These are phyloP conservation scores for Xiphophorus hellerii DNA, from an alignment of 2,113 vertebrate species.

Conservation along the genomic window DNA sequence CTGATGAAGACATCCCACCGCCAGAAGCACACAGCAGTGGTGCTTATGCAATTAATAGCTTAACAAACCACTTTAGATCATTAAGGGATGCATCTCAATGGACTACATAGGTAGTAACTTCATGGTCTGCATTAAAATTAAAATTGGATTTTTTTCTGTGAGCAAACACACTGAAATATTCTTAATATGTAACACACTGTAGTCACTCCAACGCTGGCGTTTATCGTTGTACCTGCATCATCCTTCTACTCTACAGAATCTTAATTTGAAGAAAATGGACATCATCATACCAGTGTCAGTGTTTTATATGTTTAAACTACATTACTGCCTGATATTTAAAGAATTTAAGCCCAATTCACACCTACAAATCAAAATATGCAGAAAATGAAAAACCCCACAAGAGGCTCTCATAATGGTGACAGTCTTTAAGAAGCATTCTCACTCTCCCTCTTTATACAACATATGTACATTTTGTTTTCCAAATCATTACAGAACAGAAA, in stretches of 20 bases:
- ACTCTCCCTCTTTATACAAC: constrained; percentile 60
- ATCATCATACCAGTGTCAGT: constrained; percentile 56
- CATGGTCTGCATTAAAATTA: constrained; percentile 13
- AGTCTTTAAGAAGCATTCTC: constrained; percentile 66
- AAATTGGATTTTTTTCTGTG: constrained; percentile 9
- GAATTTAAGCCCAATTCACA: constrained; percentile 42
- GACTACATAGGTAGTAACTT: constrained; percentile 30
- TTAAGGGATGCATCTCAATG: constrained; percentile 25
- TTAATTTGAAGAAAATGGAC: constrained; percentile 51
- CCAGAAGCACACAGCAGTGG: constrained; percentile 62
- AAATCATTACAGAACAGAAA: constrained; percentile 62
- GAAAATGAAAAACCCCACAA: constrained; percentile 30
- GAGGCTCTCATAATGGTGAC: constrained; percentile 50
- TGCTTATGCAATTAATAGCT: constrained; percentile 48
- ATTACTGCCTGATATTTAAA: constrained; percentile 65
- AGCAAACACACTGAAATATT: constrained; percentile 20
- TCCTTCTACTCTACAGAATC: constrained; percentile 36
- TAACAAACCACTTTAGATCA: constrained; percentile 35
- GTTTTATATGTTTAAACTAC: constrained; percentile 66
- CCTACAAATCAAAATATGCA: constrained; percentile 28
- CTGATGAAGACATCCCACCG: constrained; percentile 52
- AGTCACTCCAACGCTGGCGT: constrained; percentile 30
- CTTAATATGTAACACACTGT: constrained; percentile 36
- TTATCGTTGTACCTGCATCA: constrained; percentile 23
- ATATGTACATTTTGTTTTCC: constrained; percentile 58